Evolutionary conservation across 2,888 invertebrate genomes (phyloP).

Genomic region (Chrysolina americana): DNA sequence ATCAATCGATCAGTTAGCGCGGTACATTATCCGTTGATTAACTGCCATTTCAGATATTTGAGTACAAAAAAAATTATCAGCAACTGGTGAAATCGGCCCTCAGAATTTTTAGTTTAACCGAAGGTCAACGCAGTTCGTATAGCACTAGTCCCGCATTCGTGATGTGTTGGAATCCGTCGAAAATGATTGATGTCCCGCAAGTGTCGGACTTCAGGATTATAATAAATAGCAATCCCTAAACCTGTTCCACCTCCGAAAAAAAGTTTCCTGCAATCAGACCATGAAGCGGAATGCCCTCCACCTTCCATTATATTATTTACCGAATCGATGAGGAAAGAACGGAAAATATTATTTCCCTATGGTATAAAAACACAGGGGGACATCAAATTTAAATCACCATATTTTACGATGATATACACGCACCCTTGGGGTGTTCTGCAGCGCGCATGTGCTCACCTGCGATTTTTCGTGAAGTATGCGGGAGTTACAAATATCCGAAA

Average conservation of each 20-base stretch:
- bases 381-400: conserved; percentile 35
- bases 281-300: background rate
- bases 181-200: background rate
- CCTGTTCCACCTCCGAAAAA: background rate
- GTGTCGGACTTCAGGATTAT: background rate
- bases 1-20: too few species aligned
- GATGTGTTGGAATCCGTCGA: background rate
- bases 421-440: conserved; percentile 9
- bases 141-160: background rate
- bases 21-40: too few species aligned
- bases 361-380: conserved; percentile 21
- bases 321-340: background rate
- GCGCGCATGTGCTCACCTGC: conserved; percentile 41
- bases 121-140: too few species aligned
- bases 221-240: background rate
- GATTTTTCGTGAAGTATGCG: conserved; percentile 32
- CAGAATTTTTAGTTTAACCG: too few species aligned
- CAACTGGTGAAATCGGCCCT: too few species aligned
- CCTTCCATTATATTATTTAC: conserved; percentile 3
- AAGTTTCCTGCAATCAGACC: background rate
- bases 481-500: conserved; percentile 20
- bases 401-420: conserved; percentile 38
- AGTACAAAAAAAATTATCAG: too few species aligned
- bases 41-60: too few species aligned
- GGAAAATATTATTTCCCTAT: conserved; percentile 10